These are phyloP conservation scores for Brachionus paranguensis DNA, from an alignment of 1,140 invertebrate species.

Conservation along the genomic window DNA sequence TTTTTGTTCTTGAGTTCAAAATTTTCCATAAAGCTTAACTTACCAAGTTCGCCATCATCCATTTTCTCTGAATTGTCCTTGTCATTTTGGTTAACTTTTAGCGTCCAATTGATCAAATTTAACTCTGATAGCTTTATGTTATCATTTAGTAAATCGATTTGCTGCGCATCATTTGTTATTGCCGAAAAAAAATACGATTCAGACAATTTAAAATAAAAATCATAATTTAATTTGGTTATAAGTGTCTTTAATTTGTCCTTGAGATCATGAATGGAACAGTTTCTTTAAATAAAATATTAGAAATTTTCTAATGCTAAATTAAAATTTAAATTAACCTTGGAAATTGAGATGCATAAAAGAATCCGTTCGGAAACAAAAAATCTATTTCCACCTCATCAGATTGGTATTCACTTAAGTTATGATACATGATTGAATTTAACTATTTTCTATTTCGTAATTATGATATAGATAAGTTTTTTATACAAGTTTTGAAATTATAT, in stretches of 20 bases:
- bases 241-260: neutral
- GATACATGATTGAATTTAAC: neutral
- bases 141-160: neutral
- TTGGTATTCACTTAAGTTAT: neutral
- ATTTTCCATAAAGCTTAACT: neutral
- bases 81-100: neutral
- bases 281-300: neutral
- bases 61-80: neutral
- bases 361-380: slow-evolving; percentile 7
- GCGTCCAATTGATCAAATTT: neutral
- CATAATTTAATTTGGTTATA: neutral
- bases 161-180: neutral
- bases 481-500: neutral
- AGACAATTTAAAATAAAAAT: neutral
- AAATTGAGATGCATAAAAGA: neutral
- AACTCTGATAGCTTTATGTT: neutral
- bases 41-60: neutral
- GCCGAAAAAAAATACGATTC: slow-evolving; percentile 12
- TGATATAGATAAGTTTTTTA: neutral
- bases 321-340: neutral
- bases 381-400: slow-evolving; percentile 13
- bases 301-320: neutral
- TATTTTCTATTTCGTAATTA: neutral
- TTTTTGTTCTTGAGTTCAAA: no score
- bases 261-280: neutral